Evolutionary conservation across 92 coral and sea anemone genomes (phyloP).

Genomic region (Pocillopora grandis): DNA sequence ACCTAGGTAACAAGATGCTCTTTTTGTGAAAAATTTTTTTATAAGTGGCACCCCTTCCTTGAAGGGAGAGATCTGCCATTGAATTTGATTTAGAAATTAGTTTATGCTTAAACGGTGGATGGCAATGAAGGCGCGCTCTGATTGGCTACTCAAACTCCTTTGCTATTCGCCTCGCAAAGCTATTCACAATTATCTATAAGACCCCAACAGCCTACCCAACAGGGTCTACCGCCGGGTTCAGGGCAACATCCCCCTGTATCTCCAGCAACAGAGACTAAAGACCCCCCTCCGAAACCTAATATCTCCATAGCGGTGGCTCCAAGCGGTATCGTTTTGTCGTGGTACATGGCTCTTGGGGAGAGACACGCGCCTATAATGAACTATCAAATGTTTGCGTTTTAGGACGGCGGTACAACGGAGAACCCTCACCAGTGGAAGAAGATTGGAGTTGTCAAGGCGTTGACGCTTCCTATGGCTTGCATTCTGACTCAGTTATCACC

Average conservation of each 20-base stretch:
- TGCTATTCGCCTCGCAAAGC: not conserved
- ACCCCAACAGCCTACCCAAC: conserved; percentile 15
- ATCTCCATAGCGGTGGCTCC: conserved; percentile 90
- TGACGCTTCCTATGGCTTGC: conserved; percentile 98
- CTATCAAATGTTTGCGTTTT: conserved; percentile 90
- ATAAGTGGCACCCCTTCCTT: too few species aligned
- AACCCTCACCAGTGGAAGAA: conserved; percentile 90
- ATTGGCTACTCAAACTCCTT: too few species aligned
- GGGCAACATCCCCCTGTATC: conserved; percentile 18
- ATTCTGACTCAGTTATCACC: conserved; percentile 94
- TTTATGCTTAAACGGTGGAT: too few species aligned
- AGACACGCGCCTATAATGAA: conserved; percentile 70
- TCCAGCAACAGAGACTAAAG: conserved; percentile 26
- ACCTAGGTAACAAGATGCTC: too few species aligned
- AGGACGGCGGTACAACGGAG: conserved; percentile 66
- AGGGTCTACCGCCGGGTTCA: conserved; percentile 20
- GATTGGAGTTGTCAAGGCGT: conserved; percentile 93
- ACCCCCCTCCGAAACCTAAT: conserved; percentile 80
- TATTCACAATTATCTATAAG: conserved; percentile 7
- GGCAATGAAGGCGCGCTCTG: too few species aligned
- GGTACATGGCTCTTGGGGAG: conserved; percentile 87
- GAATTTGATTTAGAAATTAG: too few species aligned
- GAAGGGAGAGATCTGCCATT: too few species aligned
- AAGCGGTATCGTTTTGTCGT: conserved; percentile 95
- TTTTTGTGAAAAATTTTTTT: too few species aligned